Base-by-base conservation (phyloP, 2,797 vertebrate species). In the Mormyrops boulengeri region DNA sequence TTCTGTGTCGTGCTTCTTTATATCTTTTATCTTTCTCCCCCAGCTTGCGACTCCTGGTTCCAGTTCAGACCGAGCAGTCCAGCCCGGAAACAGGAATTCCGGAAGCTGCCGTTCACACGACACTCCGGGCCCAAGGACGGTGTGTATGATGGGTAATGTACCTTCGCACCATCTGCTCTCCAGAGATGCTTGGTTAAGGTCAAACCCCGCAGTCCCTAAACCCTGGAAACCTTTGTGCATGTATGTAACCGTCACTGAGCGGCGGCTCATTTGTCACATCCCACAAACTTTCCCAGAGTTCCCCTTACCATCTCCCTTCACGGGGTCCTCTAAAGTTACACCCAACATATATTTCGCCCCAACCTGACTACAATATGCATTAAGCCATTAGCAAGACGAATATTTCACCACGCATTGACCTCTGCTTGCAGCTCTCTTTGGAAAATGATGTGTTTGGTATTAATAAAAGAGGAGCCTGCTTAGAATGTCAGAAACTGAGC, bases 371-470 rank as follows among this genome's bases (percentile, higher is more conserved):
- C 82, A 87, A 53, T 57, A 60, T 38, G 85, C 85, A 87, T 87
- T 87, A 87, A 87, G 52, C 85, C 53, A 87, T 87, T 52, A 87
- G 53, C 26, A 19, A 87, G 85, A 87, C 14, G 34, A 87, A 87
- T 87, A 87, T 87, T 87, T 87, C 53, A 57, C 34, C 50, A 87
- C 34, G 17, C 14, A 17, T 87, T 87, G 85, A 87, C 85, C 85
- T 87, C 49, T 60, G 30, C 22, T 87, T 44, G 85, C 53, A 41
- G 50, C 52, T 87, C 52, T 87, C 50, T 55, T 57, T 87, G 85
- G 52, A 87, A 80, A 87, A 87, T 87, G 85, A 87, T 87, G 57
- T 47, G 87, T 66, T 88, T 66, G 87, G 57, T 66, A 66, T 88
- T 88, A 49, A 47, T 62, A 66, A 88, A 88, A 88, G 38, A 66